Conservation (phyloP, 2,888 invertebrate species). For the Pterostichus niger region DNA sequence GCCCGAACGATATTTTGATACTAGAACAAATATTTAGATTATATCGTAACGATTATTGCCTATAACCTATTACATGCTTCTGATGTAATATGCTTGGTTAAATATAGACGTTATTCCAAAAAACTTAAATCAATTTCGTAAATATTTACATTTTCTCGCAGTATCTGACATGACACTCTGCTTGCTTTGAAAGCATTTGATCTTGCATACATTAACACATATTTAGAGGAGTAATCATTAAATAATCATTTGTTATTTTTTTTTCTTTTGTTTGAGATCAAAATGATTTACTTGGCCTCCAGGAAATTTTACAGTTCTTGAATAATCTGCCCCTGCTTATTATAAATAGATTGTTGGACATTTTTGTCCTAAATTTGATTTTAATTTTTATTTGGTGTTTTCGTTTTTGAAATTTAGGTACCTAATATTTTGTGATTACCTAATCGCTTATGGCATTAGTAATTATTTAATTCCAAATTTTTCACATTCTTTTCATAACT, state of each 20-base stretch:
- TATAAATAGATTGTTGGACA: slow-evolving; percentile 38
- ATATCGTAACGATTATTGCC: slow-evolving; percentile 43
- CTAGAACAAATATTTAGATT: slow-evolving; percentile 35
- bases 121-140: slow-evolving; percentile 51
- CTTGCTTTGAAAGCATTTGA: slow-evolving; percentile 10
- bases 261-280: background rate
- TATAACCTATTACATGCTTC: slow-evolving; percentile 43
- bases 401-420: slow-evolving; percentile 9
- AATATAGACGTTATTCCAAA: slow-evolving; percentile 37
- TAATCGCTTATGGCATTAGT: slow-evolving; percentile 46
- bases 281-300: slow-evolving; percentile 10
- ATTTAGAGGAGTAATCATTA: slow-evolving; percentile 3
- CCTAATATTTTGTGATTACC: slow-evolving; percentile 28
- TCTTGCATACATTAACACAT: slow-evolving; percentile 17
- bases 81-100: slow-evolving; percentile 45
- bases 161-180: background rate
- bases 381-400: slow-evolving; percentile 44
- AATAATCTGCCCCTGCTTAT: slow-evolving; percentile 38
- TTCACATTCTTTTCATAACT: no score
- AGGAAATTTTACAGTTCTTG: slow-evolving; percentile 11
- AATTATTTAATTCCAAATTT: background rate
- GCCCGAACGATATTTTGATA: slow-evolving; percentile 44
- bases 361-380: slow-evolving; percentile 43
- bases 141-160: slow-evolving; percentile 34
- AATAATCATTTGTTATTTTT: slow-evolving; percentile 34